These are phyloP conservation scores for Stomatorhinus ivindoensis DNA, from an alignment of 2,113 vertebrate genomes.

Conservation along the genomic window DNA sequence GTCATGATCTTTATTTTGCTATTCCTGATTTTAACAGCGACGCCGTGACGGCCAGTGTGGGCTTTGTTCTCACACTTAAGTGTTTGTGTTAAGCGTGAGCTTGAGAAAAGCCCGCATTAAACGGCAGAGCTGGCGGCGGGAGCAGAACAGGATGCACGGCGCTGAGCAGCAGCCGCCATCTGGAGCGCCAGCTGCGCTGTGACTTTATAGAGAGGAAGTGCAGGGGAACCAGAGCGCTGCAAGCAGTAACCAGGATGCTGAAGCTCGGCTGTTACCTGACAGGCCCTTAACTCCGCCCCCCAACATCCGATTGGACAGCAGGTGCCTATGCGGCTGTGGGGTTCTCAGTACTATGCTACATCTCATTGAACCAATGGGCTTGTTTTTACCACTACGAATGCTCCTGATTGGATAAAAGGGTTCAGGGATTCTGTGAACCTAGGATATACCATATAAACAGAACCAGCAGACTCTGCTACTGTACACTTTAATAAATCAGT, in stretches of 20 bases:
- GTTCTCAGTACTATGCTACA: neutral
- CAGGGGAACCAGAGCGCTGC: neutral
- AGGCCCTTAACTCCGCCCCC: neutral
- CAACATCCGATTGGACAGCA: neutral
- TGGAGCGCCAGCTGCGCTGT: conserved; percentile 3
- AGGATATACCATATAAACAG: neutral
- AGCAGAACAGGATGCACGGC: neutral
- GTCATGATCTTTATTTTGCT: neutral
- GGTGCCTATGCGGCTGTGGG: neutral
- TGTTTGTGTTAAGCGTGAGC: neutral
- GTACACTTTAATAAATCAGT: neutral
- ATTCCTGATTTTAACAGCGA: neutral
- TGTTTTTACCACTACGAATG: neutral
- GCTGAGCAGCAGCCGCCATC: neutral
- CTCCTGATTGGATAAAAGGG: neutral
- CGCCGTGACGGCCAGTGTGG: neutral
- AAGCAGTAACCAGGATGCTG: neutral
- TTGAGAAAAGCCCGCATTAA: neutral
- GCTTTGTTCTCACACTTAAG: neutral
- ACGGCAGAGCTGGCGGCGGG: neutral
- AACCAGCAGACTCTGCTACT: neutral
- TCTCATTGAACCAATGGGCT: neutral
- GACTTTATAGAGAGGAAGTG: neutral
- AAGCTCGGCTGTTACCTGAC: neutral
- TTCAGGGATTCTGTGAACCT: neutral